Evolutionary conservation across 2,797 vertebrate species (phyloP), one percentile per base, ranked within the genome.

Genomic region (Sebastes ruberrimus): DNA sequence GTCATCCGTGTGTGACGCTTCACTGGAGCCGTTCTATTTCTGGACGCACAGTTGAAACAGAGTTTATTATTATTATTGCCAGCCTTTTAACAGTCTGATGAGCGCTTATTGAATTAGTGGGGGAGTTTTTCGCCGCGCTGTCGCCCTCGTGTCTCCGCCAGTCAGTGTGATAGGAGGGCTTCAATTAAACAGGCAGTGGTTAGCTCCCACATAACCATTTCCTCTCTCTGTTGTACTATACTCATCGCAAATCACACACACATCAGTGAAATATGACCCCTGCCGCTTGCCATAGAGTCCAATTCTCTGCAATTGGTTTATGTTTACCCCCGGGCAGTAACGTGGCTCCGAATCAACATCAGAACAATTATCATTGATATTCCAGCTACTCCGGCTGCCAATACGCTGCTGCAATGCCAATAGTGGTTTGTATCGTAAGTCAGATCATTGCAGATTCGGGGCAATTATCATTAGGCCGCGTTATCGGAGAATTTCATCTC

Each of bases 401-500:
- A 88, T 90, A 80, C 42, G 18, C 84, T 35, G 78, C 90, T 88
- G 35, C 79, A 60, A 59, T 74, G 88, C 90, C 92, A 89, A 88
- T 88, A 91, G 89, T 86, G 85, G 80, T 92, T 92, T 88, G 81
- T 90, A 92, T 94, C 75, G 81, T 81, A 67, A 89, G 83, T 81
- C 91, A 84, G 90, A 94, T 93, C 89, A 82, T 81, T 88, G 82
- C 74, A 78, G 75, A 88, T 89, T 91, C 52, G 3, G 90, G 85
- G 83, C 89, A 90, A 93, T 95, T 93, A 91, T 90, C 87, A 91
- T 94, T 90, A 90, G 81, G 71, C 68, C 66, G 42, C 66, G 74
- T 91, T 94, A 94, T 94, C 76, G 70, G 90, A 91, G 91, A 94
- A 92, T 93, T 93, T 91, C 86, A 93, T 94, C 93, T 87, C 73